phyloP scores from a whole-genome alignment of 2,888 invertebrate genomes.

The Hirtodrosophila cameraria region DNA sequence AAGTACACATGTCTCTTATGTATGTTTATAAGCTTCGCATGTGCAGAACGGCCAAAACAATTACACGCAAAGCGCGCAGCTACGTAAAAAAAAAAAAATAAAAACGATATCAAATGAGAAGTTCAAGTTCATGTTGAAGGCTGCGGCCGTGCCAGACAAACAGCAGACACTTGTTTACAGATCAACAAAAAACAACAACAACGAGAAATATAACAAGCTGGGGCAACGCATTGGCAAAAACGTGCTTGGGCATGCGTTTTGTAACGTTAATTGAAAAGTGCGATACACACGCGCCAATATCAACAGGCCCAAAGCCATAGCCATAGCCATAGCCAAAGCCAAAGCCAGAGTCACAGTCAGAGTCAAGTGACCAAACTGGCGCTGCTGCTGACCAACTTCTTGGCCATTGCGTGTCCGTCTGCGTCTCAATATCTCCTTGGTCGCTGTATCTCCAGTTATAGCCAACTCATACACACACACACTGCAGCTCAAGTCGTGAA shows the following conservation, averaged over 20 bases:
- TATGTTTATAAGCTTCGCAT: constrained; percentile 11
- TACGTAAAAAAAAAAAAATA: constrained; percentile 27
- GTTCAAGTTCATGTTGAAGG: constrained; percentile 76
- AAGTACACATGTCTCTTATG: background rate
- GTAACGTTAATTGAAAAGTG: constrained; percentile 78
- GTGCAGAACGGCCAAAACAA: constrained; percentile 45
- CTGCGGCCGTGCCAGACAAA: constrained; percentile 51
- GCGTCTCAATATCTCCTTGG: background rate
- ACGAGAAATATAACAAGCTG: constrained; percentile 25
- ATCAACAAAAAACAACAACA: constrained; percentile 35
- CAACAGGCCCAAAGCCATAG: constrained; percentile 41
- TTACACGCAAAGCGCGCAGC: constrained; percentile 64
- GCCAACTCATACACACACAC: background rate
- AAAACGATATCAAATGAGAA: constrained; percentile 16
- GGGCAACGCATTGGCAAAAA: constrained; percentile 39
- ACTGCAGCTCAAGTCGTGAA: background rate
- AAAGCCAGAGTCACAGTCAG: constrained; percentile 39
- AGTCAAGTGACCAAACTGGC: constrained; percentile 51
- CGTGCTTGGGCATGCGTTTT: constrained; percentile 76
- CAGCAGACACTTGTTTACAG: constrained; percentile 57
- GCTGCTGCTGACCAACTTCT: constrained; percentile 63
- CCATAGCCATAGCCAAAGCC: constrained; percentile 30
- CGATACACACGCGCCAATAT: constrained; percentile 74
- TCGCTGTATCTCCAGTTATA: background rate
- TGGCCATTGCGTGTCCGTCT: constrained; percentile 55